These are phyloP conservation scores for Oxycera nigricornis DNA, from an alignment of 2,888 invertebrate genomes.

Conservation along the genomic window DNA sequence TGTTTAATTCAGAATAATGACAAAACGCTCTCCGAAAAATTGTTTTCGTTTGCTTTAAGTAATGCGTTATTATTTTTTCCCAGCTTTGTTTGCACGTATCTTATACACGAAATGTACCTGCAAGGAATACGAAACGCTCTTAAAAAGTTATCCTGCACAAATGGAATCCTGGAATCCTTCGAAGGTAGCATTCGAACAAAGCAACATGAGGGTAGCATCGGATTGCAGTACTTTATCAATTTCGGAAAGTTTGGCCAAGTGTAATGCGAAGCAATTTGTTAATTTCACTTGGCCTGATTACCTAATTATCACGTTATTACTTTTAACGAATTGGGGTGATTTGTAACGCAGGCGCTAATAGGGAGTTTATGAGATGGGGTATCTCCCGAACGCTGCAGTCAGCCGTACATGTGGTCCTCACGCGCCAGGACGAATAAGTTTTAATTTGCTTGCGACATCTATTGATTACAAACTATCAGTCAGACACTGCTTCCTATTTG, in stretches of 20 bases:
- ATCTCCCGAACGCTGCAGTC: background rate
- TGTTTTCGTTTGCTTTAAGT: slow-evolving; percentile 46
- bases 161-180: background rate
- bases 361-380: slow-evolving; percentile 33
- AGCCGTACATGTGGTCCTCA: background rate
- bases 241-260: slow-evolving; percentile 34
- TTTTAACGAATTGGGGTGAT: slow-evolving; percentile 43
- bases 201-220: background rate
- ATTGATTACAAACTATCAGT: slow-evolving; percentile 40
- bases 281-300: slow-evolving; percentile 42
- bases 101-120: slow-evolving; percentile 3
- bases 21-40: slow-evolving; percentile 48
- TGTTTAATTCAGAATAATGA: slow-evolving; percentile 48
- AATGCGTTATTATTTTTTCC: slow-evolving; percentile 41
- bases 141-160: background rate
- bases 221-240: slow-evolving; percentile 30
- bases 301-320: slow-evolving; percentile 47
- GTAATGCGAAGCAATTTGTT: slow-evolving; percentile 46
- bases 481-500: background rate
- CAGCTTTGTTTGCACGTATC: slow-evolving; percentile 23
- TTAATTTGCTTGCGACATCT: slow-evolving; percentile 42
- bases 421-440: slow-evolving; percentile 23
- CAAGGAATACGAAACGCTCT: slow-evolving; percentile 28
- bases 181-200: background rate
- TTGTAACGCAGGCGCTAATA: slow-evolving; percentile 31